Evolutionary conservation across 2,888 invertebrate genomes (phyloP), one percentile per base, ranked within the genome.

Genomic region (Gymnocheta viridis): DNA sequence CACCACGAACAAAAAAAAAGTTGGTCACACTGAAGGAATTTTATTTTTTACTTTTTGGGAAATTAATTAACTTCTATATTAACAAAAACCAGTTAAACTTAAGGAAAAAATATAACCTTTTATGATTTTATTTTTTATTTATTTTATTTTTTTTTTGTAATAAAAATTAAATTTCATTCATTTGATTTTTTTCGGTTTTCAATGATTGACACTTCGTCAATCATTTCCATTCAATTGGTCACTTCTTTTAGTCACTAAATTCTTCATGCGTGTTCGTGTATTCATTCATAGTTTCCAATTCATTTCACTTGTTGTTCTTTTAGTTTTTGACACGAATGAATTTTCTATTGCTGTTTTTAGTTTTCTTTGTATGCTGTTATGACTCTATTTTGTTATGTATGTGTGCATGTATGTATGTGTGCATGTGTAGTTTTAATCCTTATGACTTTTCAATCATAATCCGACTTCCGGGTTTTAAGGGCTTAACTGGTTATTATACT

Each of bases 381-480:
- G 35, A 22, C 19, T 70, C 32, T 64, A 29, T 51, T 66, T 54
- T 62, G 22, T 32, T 41, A 7, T n/a, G 3, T 29, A 5, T 35
- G 17, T 24, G 2, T 32, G 10, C 14, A 10, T 29, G 12, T 51
- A 14, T 19, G 32, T 4, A 24, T 32, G 29, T 67, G 17, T 27
- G 10, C 27, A 24, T 32, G 5, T 66, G 12, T 41, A 85, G 72
- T 47, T 79, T 69, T 87, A 89, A 89, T 89, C 88, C 88, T 87
- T 89, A 85, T 89, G 87, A 89, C 89, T 86, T 87, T 87, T 83
- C 51, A 78, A 64, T 69, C 62, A 78, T 82, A 81, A 77, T 72
- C 88, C 87, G 87, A 88, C 87, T 88, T 89, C 86, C 87, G 86
- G 86, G 86, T 80, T 72, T 70, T 44, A 49, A 76, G 32, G 74